A percentile compares a stretch with the other conserved stretches of the same genome.
Conservation (phyloP, 2,888 invertebrate species). For the Orchesellides sinensis region DNA sequence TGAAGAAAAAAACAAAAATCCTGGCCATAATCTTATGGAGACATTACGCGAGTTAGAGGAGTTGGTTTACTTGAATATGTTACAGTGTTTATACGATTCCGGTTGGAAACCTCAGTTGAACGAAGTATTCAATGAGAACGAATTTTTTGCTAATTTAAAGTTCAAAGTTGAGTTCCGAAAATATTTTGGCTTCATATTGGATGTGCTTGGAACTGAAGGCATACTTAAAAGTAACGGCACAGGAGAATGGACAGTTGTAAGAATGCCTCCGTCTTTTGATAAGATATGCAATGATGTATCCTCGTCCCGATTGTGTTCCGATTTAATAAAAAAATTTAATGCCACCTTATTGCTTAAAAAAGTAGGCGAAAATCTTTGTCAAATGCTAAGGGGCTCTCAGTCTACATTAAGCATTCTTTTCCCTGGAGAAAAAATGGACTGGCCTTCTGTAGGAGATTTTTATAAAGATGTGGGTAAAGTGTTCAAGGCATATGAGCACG, state of each 20-base stretch:
- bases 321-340: neutral
- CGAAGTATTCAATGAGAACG: neutral
- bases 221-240: neutral
- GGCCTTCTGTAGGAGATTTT: slow-evolving; percentile 7
- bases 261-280: neutral
- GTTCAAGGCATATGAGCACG: neutral
- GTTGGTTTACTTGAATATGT: neutral
- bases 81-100: neutral
- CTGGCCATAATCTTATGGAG: too few relatives aligned
- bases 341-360: neutral
- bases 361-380: neutral
- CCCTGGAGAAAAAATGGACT: neutral
- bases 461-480: neutral
- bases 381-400: slow-evolving; percentile 19
- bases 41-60: too few relatives aligned
- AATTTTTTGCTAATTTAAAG: neutral
- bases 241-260: slow-evolving; percentile 5
- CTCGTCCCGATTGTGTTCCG: neutral
- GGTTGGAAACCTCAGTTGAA: slow-evolving; percentile 17
- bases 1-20: too few relatives aligned
- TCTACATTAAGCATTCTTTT: slow-evolving; percentile 36
- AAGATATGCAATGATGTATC: neutral
- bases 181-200: neutral
- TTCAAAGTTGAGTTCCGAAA: neutral
- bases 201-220: neutral